phyloP scores from a whole-genome alignment of 2,888 invertebrate genomes.

The Pristionchus entomophagus region DNA sequence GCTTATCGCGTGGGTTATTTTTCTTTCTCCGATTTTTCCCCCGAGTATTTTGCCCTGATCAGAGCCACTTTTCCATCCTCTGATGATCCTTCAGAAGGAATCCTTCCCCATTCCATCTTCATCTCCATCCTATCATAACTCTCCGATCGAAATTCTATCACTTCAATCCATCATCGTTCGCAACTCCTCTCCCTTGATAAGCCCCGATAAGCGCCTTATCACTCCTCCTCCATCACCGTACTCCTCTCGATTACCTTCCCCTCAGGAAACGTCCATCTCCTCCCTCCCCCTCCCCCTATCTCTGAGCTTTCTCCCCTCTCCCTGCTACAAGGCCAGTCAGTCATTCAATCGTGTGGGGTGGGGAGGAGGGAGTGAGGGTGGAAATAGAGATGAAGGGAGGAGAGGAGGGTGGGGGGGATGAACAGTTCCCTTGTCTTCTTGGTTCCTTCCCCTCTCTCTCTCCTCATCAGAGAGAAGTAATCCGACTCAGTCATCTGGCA shows the following conservation, averaged over 20 bases:
- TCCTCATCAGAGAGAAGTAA: background rate
- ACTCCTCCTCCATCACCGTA: background rate
- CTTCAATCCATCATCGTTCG: background rate
- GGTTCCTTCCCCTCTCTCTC: conserved; percentile 9
- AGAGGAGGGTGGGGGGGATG: conserved; percentile 2
- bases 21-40: background rate
- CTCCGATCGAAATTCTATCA: background rate
- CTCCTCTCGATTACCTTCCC: background rate
- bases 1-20: background rate
- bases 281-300: conserved; percentile 13
- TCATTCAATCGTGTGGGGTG: conserved; percentile 43
- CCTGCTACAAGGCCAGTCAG: conserved; percentile 32
- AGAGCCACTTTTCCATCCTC: background rate
- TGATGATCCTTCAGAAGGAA: background rate
- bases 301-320: background rate
- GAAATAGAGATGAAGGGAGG: background rate
- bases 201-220: background rate
- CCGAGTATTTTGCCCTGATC: background rate
- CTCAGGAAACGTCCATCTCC: conserved; percentile 15
- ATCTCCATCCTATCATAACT: background rate
- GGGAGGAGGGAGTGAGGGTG: background rate
- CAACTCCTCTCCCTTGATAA: background rate
- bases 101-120: background rate
- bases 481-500: conserved; percentile 45
- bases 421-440: conserved; percentile 41